These are phyloP conservation scores for Sinocyclocheilus anophthalmus DNA, from an alignment of 2,113 vertebrate genomes.

Conservation along the genomic window DNA sequence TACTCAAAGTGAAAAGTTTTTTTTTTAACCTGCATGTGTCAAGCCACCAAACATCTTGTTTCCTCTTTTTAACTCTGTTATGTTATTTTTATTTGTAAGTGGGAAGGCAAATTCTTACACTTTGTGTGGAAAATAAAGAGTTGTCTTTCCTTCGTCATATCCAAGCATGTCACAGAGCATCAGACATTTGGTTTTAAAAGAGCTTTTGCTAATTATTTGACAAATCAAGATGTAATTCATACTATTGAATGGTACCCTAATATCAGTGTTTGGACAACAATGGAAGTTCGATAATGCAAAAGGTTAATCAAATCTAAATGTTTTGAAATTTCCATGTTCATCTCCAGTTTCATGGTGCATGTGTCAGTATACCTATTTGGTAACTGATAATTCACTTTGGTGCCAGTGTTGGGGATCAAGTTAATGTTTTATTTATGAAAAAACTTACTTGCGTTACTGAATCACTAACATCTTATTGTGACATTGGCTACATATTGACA, in stretches of 20 bases:
- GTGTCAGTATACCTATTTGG: neutral
- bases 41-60: too few relatives aligned
- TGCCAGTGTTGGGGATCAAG: neutral
- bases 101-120: neutral
- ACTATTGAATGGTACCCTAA: neutral
- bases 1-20: too few relatives aligned
- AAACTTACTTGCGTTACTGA: too few relatives aligned
- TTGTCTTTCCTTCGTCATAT: too few relatives aligned
- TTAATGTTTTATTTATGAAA: conserved; percentile 44
- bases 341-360: neutral
- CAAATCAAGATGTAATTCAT: neutral
- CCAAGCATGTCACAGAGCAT: too few relatives aligned
- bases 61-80: too few relatives aligned
- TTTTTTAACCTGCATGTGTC: neutral
- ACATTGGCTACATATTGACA: conserved; percentile 14
- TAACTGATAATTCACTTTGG: neutral
- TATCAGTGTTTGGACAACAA: neutral
- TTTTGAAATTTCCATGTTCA: neutral
- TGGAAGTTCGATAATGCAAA: neutral
- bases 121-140: neutral
- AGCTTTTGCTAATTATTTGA: neutral
- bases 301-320: too few relatives aligned
- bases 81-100: too few relatives aligned
- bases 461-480: neutral
- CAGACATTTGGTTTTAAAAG: too few relatives aligned